A percentile compares a stretch with the other conserved stretches of the same genome.
Conservation (phyloP, 2,797 vertebrate genomes). For the Malurus leucopterus region DNA sequence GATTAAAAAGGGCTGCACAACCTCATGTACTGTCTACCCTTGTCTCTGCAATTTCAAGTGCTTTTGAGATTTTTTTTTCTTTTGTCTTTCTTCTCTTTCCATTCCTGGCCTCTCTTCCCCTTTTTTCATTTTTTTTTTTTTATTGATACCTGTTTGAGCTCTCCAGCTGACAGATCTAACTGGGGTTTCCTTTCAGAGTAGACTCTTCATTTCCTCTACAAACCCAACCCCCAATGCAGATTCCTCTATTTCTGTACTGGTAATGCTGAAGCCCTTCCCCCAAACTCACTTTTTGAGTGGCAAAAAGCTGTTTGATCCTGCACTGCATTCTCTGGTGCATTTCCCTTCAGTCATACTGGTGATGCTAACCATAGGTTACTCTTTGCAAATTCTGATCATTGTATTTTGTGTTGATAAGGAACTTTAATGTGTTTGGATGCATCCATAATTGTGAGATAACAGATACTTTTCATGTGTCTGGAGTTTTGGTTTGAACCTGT, state of each 20-base stretch:
- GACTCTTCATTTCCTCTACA: background rate
- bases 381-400: background rate
- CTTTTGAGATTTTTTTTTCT: background rate
- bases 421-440: background rate
- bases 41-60: background rate
- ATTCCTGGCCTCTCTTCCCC: background rate
- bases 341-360: background rate
- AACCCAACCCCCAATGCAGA: accelerated
- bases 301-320: background rate
- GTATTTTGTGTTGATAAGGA: background rate
- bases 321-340: background rate
- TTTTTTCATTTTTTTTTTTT: background rate
- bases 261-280: background rate
- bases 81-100: background rate
- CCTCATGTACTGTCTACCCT: background rate
- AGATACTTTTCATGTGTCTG: background rate
- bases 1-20: background rate
- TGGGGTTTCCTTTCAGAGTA: background rate
- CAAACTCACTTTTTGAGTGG: background rate
- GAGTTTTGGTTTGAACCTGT: background rate
- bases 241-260: background rate
- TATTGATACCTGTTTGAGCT: background rate
- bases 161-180: background rate
- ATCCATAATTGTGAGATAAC: background rate
- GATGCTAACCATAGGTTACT: background rate